Evolutionary conservation across 2,797 vertebrate species (phyloP).

Genomic region (Amazona ochrocephala): DNA sequence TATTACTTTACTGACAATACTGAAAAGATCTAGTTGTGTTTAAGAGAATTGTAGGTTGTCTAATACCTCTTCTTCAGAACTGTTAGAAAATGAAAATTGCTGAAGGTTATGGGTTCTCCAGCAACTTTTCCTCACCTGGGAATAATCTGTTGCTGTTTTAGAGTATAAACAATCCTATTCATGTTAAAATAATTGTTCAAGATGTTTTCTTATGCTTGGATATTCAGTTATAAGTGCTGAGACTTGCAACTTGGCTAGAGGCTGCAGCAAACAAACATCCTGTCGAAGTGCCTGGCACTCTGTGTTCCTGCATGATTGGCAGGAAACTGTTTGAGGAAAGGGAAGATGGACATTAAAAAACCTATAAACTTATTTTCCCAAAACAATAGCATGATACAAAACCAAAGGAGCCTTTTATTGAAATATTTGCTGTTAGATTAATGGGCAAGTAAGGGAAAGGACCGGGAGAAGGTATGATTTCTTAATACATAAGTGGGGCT

Average conservation of each 20-base stretch:
- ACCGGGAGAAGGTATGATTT: background rate
- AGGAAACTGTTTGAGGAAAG: conserved; percentile 76
- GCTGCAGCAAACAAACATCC: conserved; percentile 79
- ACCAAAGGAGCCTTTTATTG: conserved; percentile 5
- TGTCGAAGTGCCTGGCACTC: conserved; percentile 75
- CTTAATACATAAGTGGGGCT: background rate
- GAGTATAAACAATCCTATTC: conserved; percentile 66
- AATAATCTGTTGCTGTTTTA: conserved; percentile 70
- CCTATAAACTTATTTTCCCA: conserved; percentile 46
- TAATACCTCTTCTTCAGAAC: background rate
- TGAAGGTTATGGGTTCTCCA: background rate
- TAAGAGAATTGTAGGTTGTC: background rate
- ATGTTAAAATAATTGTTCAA: conserved; percentile 70
- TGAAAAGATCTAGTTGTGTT: background rate
- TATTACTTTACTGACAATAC: background rate
- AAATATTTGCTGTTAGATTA: conserved; percentile 4
- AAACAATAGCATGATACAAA: conserved; percentile 68
- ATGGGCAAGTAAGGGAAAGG: background rate
- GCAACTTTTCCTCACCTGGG: conserved; percentile 47
- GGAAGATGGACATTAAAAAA: conserved; percentile 70
- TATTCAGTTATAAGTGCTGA: conserved; percentile 69
- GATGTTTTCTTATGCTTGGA: conserved; percentile 62
- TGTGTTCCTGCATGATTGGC: conserved; percentile 78
- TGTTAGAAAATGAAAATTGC: background rate
- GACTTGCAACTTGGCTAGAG: conserved; percentile 71